A percentile compares a stretch with the other conserved stretches of the same genome.
These are phyloP conservation scores for Drymodes brunneopygia DNA, from an alignment of 2,113 vertebrate genomes.

Conservation along the genomic window DNA sequence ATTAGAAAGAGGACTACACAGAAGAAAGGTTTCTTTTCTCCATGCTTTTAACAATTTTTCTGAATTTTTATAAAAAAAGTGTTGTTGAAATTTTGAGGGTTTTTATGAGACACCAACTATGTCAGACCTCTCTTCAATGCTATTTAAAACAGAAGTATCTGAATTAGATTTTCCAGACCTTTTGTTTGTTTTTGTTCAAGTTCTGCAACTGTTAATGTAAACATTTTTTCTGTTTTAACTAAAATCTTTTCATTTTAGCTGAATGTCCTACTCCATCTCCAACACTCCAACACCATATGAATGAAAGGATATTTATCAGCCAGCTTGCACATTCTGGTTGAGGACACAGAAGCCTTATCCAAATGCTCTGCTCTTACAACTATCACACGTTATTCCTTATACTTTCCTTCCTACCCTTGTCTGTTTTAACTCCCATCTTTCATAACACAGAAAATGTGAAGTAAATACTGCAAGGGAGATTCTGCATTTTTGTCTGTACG, in stretches of 20 bases:
- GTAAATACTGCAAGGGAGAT: background rate
- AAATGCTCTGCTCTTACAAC: background rate
- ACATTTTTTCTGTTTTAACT: background rate
- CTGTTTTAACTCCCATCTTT: background rate
- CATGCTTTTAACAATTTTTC: background rate
- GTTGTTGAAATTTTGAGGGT: background rate
- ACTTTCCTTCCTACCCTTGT: background rate
- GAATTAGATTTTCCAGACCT: background rate
- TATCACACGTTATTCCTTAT: background rate
- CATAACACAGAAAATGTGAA: background rate
- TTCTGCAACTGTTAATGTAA: background rate
- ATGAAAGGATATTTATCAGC: background rate
- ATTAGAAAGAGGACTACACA: background rate
- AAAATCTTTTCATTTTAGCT: background rate
- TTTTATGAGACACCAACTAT: background rate
- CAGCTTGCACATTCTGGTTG: background rate
- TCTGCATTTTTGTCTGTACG: background rate
- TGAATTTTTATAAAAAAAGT: background rate
- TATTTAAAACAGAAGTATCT: background rate
- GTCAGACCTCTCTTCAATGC: background rate
- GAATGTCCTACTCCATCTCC: background rate
- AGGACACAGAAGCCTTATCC: background rate
- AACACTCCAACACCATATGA: background rate
- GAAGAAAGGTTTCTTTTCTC: background rate
- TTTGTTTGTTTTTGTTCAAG: background rate